Evolutionary conservation across 1,140 invertebrate species (phyloP).

Genomic region (Chlorops oryzae): DNA sequence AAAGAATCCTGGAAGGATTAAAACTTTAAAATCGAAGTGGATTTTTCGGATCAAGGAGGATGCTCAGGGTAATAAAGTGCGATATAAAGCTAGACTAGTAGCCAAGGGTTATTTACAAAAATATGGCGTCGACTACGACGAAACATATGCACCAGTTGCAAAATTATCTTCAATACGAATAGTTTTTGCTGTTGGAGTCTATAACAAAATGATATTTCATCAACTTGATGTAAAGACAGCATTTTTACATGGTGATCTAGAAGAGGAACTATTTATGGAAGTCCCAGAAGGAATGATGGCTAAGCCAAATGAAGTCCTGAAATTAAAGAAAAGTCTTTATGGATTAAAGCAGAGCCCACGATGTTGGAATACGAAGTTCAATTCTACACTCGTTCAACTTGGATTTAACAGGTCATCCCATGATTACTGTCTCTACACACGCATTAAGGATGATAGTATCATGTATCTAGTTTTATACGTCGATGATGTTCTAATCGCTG

Average conservation of each 20-base stretch:
- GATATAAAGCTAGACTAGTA: constrained; percentile 34
- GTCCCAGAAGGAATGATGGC: constrained; percentile 29
- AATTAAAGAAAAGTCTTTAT: constrained; percentile 44
- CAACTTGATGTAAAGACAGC: constrained; percentile 42
- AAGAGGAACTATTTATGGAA: constrained; percentile 43
- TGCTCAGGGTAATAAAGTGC: no score
- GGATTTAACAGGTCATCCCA: constrained; percentile 9
- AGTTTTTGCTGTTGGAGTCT: constrained; percentile 16
- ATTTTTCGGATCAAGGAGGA: no score
- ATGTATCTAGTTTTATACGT: no score
- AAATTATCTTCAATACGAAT: constrained; percentile 23
- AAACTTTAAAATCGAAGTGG: no score
- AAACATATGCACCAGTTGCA: constrained; percentile 24
- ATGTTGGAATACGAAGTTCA: constrained; percentile 39
- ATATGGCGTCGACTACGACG: constrained; percentile 17
- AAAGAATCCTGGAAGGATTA: no score
- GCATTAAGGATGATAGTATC: no score
- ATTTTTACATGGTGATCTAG: constrained; percentile 43
- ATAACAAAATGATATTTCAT: constrained; percentile 6
- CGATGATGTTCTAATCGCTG: no score
- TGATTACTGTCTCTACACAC: no score
- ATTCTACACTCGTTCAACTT: constrained; percentile 12
- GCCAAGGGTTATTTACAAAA: constrained; percentile 17
- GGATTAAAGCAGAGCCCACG: constrained; percentile 47
- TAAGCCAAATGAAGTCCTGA: constrained; percentile 23